phyloP scores from a whole-genome alignment of 1,140 invertebrate species.

The Rhagoletis pomonella region DNA sequence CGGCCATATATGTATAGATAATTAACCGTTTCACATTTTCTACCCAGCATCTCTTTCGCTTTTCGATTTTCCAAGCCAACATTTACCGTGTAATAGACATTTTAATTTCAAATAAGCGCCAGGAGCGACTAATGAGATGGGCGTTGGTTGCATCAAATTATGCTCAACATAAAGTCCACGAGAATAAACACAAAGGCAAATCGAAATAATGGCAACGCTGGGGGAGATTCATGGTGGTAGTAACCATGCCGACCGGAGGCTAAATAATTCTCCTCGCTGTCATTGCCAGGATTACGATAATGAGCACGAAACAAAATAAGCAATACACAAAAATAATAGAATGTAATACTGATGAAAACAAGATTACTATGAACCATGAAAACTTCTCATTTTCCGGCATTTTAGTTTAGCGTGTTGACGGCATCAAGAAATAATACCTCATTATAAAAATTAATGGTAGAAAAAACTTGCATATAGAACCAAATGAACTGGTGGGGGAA shows the following conservation, averaged over 20 bases:
- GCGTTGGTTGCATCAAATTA: conserved; percentile 44
- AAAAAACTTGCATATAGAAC: not conserved
- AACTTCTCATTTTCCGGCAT: conserved; percentile 50
- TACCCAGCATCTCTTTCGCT: conserved; percentile 12
- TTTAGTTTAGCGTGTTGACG: conserved; percentile 48
- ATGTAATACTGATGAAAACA: conserved; percentile 45
- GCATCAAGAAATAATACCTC: conserved; percentile 41
- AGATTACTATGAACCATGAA: conserved; percentile 45
- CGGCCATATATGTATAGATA: too few species aligned
- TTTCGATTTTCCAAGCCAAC: conserved; percentile 24
- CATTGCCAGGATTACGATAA: conserved; percentile 47
- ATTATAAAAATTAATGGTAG: conserved; percentile 48
- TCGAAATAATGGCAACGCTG: conserved; percentile 30
- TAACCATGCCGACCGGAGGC: conserved; percentile 17
- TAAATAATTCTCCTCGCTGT: conserved; percentile 45
- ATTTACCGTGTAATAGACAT: conserved; percentile 39
- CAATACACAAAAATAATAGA: conserved; percentile 21
- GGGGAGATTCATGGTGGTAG: not conserved
- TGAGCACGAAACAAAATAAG: conserved; percentile 40
- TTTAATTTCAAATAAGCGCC: conserved; percentile 49
- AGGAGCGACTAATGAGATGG: conserved; percentile 42
- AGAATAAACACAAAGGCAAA: conserved; percentile 43
- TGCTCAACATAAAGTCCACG: conserved; percentile 42
- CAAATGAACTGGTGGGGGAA: not conserved
- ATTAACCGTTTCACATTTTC: conserved; percentile 9